A percentile compares a stretch with the other conserved stretches of the same genome.
Evolutionary conservation across 2,888 invertebrate genomes (phyloP).

Genomic region (Drosophila maculinotata): DNA sequence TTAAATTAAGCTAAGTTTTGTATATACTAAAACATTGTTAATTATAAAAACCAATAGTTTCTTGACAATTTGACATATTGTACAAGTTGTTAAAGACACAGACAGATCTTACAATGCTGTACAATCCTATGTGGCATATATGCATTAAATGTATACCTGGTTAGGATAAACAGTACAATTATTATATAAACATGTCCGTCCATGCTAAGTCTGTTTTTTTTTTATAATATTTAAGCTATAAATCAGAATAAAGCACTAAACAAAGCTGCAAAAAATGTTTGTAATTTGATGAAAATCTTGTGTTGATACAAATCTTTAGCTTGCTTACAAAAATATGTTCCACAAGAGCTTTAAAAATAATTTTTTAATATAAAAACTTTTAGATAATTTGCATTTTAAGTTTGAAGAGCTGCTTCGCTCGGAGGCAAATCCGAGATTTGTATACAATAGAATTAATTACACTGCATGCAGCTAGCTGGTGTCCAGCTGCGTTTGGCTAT

Average conservation of each 20-base stretch:
- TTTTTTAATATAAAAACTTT: neutral
- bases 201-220: constrained; percentile 1
- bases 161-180: constrained; percentile 3
- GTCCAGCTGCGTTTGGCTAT: constrained; percentile 8
- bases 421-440: neutral
- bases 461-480: constrained; percentile 1
- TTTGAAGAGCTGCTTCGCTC: no score
- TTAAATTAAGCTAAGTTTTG: constrained; percentile 19
- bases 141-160: constrained; percentile 11
- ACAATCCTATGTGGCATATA: constrained; percentile 21
- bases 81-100: constrained; percentile 31
- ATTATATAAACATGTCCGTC: constrained; percentile 24
- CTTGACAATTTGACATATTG: constrained; percentile 25
- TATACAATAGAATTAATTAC: neutral
- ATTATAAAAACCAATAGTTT: constrained; percentile 11
- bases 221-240: neutral
- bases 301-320: no score
- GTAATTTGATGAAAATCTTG: no score
- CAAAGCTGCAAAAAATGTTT: no score
- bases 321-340: neutral
- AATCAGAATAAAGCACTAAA: neutral
- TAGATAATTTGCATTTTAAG: neutral
- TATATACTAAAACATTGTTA: constrained; percentile 8
- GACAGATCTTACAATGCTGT: constrained; percentile 7
- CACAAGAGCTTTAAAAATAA: neutral